phyloP scores from a whole-genome alignment of 2,113 vertebrate species.

The Motacilla tschutschensis region DNA sequence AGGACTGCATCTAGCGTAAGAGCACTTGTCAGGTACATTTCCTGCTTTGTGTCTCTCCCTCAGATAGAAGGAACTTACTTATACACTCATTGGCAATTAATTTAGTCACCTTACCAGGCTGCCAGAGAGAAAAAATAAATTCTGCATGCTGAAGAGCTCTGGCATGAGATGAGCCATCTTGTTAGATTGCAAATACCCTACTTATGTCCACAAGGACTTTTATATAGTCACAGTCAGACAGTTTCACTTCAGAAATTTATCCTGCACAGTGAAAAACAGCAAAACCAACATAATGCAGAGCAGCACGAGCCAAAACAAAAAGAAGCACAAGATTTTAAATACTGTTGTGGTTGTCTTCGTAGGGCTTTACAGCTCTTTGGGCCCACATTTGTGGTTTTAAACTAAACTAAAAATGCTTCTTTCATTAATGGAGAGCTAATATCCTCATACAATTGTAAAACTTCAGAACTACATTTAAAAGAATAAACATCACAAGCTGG shows the following conservation, averaged over 20 bases:
- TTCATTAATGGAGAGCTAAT: background rate
- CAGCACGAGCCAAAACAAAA: background rate
- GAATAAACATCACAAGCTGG: constrained; percentile 3
- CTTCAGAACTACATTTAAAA: background rate
- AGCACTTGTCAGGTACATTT: background rate
- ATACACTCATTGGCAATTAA: background rate
- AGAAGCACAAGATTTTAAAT: background rate
- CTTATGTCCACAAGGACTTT: background rate
- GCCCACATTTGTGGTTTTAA: background rate
- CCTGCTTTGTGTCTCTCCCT: background rate
- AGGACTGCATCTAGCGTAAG: background rate
- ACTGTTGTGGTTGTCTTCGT: background rate
- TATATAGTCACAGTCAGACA: background rate
- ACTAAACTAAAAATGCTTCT: background rate
- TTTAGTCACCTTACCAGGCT: background rate
- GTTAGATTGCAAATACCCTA: background rate
- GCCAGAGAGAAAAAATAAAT: background rate
- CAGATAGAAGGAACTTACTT: background rate
- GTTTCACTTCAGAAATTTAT: background rate
- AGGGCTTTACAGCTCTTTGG: background rate
- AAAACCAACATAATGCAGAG: background rate
- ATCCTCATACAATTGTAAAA: background rate
- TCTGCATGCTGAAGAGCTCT: background rate
- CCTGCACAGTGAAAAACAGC: background rate
- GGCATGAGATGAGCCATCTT: background rate